These are phyloP conservation scores for Micropterix aruncella DNA, from an alignment of 2,888 invertebrate genomes.

Conservation along the genomic window DNA sequence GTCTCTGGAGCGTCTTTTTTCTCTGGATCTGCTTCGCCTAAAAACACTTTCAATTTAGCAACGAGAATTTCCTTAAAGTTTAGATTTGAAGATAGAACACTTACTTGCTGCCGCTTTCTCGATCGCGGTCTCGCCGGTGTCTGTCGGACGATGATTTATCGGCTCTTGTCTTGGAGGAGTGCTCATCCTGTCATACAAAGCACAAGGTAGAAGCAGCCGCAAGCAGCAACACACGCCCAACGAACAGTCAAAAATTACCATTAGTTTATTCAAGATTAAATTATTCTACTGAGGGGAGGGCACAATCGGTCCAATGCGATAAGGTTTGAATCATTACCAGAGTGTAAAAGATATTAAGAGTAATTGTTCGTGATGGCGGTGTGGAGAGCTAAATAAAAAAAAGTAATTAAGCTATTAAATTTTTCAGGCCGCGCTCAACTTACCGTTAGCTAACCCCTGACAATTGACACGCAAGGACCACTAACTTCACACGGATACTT, in stretches of 20 bases:
- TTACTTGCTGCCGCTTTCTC: no score
- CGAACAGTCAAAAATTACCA: slow-evolving; percentile 37
- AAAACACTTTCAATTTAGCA: slow-evolving; percentile 6
- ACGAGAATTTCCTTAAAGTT: no score
- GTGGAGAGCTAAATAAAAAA: slow-evolving; percentile 19
- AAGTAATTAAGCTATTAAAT: slow-evolving; percentile 23
- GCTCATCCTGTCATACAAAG: slow-evolving; percentile 45
- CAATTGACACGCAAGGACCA: slow-evolving; percentile 49
- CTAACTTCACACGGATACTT: slow-evolving; percentile 56
- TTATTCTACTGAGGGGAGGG: background rate
- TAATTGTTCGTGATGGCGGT: slow-evolving; percentile 13
- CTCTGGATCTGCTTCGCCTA: slow-evolving; percentile 26
- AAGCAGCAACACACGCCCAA: slow-evolving; percentile 41
- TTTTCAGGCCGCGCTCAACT: slow-evolving; percentile 43
- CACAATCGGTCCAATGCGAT: no score
- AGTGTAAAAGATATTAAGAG: no score
- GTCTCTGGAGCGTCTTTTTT: slow-evolving; percentile 42
- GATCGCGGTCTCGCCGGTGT: slow-evolving; percentile 31
- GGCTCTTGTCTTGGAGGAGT: slow-evolving; percentile 39
- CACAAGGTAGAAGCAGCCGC: slow-evolving; percentile 45
- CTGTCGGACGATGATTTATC: slow-evolving; percentile 26
- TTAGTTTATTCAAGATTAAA: slow-evolving; percentile 29
- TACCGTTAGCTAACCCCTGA: slow-evolving; percentile 48
- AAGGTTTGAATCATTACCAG: no score
- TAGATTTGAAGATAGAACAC: no score